Base-by-base conservation (phyloP, 2,888 invertebrate genomes). In the Unio delphinus region DNA sequence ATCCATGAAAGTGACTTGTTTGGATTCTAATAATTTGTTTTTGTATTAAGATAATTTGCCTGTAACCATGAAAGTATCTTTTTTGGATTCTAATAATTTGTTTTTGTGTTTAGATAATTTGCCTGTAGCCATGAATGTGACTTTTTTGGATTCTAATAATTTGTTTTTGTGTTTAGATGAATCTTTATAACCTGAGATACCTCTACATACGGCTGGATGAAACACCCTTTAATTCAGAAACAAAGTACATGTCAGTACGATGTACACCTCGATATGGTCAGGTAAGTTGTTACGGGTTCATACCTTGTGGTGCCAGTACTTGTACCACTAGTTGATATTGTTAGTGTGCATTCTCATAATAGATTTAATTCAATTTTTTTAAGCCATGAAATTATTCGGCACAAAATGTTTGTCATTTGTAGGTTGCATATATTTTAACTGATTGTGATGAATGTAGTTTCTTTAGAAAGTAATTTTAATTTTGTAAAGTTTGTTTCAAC, bases 171-270 rank as follows among this genome's bases (percentile, higher is more conserved):
- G 85, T 88, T 34, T 84, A 93, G 92, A 94, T 96, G 89, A 95
- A 95, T 65, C 93, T 98, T 93, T 94, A 94, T 83, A 95, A 95
- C 66, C 92, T 95, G 0, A 83, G 94, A 1, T 95, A 96, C 45
- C 93, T 94, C 69, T 97, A 95, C 89, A 92, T 94, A 0, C 92
- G 97, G 63, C 91, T 97, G 17, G 95, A 98, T 87, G 99, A 99
- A 90, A 95, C 95, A 91, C 99, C 99, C 0, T 99, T 99, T 91
- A 95, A 94, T 83, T 98, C 98, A 0, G 99, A 99, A 86, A 96
- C 96, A 75, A 99, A 99, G 91, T 96, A 96, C 94, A 99, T 99
- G 99, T 96, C 96, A 6, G 98, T 99, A 45, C 96, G 95, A 90
- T 96, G 96, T 89, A 93, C 94, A 20, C 94, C 95, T 1, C 95